Conservation (phyloP, 2,113 vertebrate species). For the Mirza zaza region DNA sequence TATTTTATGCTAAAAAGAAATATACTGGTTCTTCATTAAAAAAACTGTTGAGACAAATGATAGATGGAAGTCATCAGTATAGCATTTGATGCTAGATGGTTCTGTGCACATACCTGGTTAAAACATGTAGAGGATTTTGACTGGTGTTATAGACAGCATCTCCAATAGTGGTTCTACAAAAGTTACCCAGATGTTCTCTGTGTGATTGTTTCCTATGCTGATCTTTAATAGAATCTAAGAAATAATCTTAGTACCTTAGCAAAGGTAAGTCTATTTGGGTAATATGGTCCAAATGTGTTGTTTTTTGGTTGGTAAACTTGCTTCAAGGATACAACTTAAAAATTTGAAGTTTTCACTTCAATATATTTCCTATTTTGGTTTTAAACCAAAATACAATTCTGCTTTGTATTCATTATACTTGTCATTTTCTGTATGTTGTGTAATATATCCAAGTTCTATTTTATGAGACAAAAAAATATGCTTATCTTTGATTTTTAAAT, state of each 20-base stretch:
- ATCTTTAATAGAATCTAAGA: background rate
- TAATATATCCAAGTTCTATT: background rate
- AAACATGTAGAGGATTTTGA: background rate
- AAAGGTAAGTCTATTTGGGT: background rate
- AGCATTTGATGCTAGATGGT: background rate
- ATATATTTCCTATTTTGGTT: conserved; percentile 32
- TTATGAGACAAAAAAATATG: background rate
- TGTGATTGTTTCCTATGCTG: background rate
- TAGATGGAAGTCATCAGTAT: background rate
- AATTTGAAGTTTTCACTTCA: background rate
- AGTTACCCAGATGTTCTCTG: background rate
- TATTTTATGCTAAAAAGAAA: background rate
- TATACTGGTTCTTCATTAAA: background rate
- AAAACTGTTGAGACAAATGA: background rate
- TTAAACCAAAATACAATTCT: background rate
- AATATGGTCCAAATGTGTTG: background rate
- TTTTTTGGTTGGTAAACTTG: background rate
- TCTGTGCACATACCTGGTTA: background rate
- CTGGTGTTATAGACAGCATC: background rate
- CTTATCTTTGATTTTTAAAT: background rate
- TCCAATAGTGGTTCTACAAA: background rate
- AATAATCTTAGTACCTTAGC: background rate
- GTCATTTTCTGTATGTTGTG: background rate
- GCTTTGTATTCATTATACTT: background rate
- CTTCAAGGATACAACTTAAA: background rate